Evolutionary conservation across 2,888 invertebrate species (phyloP).

Genomic region (Harpagoxenus sublaevis): DNA sequence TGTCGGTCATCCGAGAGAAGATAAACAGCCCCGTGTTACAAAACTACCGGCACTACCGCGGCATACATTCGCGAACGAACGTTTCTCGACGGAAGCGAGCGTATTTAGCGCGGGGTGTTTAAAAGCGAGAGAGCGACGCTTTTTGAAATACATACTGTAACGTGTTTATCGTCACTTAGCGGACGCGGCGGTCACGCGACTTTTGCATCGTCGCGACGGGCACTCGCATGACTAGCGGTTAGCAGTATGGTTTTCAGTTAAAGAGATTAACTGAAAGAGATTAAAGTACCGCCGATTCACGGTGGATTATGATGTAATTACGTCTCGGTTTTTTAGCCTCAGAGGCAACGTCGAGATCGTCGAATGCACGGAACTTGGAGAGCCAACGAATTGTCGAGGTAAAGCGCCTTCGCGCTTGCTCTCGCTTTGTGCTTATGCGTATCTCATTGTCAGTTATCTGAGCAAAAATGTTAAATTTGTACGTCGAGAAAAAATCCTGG

Average conservation of each 20-base stretch:
- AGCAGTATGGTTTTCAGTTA: slow-evolving; percentile 31
- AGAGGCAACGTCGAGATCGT: not conserved
- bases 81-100: not conserved
- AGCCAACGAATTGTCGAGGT: not conserved
- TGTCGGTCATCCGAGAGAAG: not conserved
- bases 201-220: not conserved
- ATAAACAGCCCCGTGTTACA: not conserved
- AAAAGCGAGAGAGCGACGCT: not conserved
- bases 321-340: slow-evolving; percentile 10
- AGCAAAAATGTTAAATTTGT: slow-evolving; percentile 14
- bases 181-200: slow-evolving; percentile 34
- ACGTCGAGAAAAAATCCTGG: not conserved
- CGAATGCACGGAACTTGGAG: not conserved
- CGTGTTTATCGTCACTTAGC: slow-evolving; percentile 37
- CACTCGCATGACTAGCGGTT: slow-evolving; percentile 30
- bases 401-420: slow-evolving; percentile 11
- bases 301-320: slow-evolving; percentile 48
- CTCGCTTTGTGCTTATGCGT: not conserved
- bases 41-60: not conserved
- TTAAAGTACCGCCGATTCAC: slow-evolving; percentile 33
- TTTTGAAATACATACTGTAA: slow-evolving; percentile 27
- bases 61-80: not conserved
- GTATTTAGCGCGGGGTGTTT: slow-evolving; percentile 36
- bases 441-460: slow-evolving; percentile 3
- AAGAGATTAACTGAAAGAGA: slow-evolving; percentile 41